Base-by-base conservation (phyloP, 2,113 vertebrate species). In the Proteles cristata region DNA sequence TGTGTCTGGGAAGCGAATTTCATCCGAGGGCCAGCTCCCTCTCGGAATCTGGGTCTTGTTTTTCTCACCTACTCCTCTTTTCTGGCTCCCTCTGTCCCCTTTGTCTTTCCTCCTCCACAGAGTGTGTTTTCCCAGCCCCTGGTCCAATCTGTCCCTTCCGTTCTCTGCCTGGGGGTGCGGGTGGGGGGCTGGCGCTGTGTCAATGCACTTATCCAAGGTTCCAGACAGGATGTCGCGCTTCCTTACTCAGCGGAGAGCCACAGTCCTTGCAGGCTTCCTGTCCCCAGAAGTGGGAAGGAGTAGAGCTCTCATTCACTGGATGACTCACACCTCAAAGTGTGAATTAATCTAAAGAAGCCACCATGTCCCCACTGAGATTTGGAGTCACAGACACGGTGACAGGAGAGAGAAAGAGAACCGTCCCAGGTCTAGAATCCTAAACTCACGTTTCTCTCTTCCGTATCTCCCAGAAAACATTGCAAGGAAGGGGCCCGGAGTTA, bases 181-280 rank as follows among this genome's bases (percentile, higher is more conserved):
- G 0, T 0, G 16, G 19, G 23, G 14, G 14, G n/a, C 1, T 11
- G 63, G 76, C 23, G 45, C 26, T 14, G 25, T 3, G 14, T 4
- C 45, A 61, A 63, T 1, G 10, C 0, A 4, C 0, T 28, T 82
- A 1, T 2, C 3, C 63, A 50, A 66, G 10, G 33, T 7, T n/a
- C 11, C 4, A n/a, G 23, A 33, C 0, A 2, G 0, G 33, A 17
- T 7, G 7, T 2, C 35, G 21, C 0, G 15, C 45, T 28, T 28
- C 43, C 8, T 63, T 0, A 0, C 19, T n/a, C 4, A n/a, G 3
- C 1, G 11, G 11, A 39, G n/a, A 39, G 5, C 4, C 0, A 2
- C 0, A 3, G 5, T 3, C 12, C 10, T 11, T 0, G 0, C 11
- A 7, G 25, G 14, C 11, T 28, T 43, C 1, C 0, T 2, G 15